Base-by-base conservation (phyloP, 1,140 invertebrate species). In the Elysia chlorotica region DNA sequence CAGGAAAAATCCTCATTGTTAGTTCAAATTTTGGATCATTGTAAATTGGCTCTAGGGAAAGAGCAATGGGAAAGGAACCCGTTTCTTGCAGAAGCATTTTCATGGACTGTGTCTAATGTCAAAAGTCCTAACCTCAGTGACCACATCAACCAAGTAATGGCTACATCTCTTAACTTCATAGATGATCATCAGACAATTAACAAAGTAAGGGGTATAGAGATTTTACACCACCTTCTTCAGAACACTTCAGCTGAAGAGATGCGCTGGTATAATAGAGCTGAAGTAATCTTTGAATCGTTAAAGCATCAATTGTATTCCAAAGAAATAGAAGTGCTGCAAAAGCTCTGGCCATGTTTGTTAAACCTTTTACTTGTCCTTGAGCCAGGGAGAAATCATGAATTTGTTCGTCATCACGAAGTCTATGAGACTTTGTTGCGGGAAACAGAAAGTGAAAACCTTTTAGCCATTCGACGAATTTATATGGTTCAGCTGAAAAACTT, bases 121-220 rank as follows among this genome's bases (percentile, higher is more conserved):
- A 68, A 70, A 38, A 78, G 76, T 78, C 88, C 89, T 33, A 28
- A 77, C 75, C 76, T 90, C n/a, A 85, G 83, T 57, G 83, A 87
- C 61, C 79, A 87, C 75, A 78, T 90, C 3, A 74, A 84, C 19
- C 78, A 82, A 35, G 69, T 90, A 48, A 76, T 91, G 54, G 88
- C 90, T 56, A 87, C 88, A 53, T 78, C 88, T 65, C 79, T 91
- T 62, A 83, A 89, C 3, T 88, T 91, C 62, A 77, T 88, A 0
- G 90, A 91, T 79, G 90, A 91, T 78, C 89, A 87, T 82, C 77
- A 88, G 10, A 73, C 83, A 31, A 85, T 89, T 36, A 89, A 90
- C 79, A 85, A 88, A 81, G 62, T 89, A 2, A 38, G 86, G 23
- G 90, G 90, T 53, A 71, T 90, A 35, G 78, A 86, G 65, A 89